Conservation (phyloP, 92 coral and sea anemone genomes). For the Desmophyllum pertusum region DNA sequence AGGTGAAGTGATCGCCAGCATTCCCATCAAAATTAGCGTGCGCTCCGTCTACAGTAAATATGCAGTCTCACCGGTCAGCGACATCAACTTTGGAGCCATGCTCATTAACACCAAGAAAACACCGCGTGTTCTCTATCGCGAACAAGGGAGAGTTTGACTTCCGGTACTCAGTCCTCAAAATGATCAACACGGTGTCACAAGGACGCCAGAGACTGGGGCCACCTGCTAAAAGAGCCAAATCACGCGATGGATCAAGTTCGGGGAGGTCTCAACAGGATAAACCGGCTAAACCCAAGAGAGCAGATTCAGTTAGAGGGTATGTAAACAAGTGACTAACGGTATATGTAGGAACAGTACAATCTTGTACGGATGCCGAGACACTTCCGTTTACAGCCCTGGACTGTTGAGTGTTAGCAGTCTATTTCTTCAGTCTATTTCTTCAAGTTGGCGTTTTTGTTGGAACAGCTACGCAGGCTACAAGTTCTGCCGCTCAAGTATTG, state of each 20-base stretch:
- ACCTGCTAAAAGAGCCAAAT: conserved; percentile 74
- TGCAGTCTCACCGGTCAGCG: conserved; percentile 87
- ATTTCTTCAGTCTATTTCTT: no score
- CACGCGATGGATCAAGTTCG: conserved; percentile 98
- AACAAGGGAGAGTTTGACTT: conserved; percentile 99
- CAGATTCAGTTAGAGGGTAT: conserved; percentile 98
- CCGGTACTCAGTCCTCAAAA: conserved; percentile 96
- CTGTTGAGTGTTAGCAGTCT: not conserved
- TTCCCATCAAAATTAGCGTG: conserved; percentile 95
- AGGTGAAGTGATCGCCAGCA: conserved; percentile 98
- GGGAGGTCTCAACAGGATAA: conserved; percentile 94
- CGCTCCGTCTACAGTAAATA: conserved; percentile 98
- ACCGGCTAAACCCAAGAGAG: conserved; percentile 88
- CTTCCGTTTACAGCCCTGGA: not conserved
- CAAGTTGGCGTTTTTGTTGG: no score
- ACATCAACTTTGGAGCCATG: conserved; percentile 98
- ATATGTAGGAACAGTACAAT: no score
- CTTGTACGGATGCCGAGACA: not conserved
- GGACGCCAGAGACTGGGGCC: conserved; percentile 98
- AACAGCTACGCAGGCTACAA: no score
- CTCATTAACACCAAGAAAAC: conserved; percentile 92
- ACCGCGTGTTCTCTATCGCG: conserved; percentile 84
- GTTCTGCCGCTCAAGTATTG: no score
- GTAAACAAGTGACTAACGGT: not conserved
- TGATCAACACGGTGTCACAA: conserved; percentile 85